phyloP scores from a whole-genome alignment of 2,797 vertebrate genomes.

The Hoplostethus atlanticus region DNA sequence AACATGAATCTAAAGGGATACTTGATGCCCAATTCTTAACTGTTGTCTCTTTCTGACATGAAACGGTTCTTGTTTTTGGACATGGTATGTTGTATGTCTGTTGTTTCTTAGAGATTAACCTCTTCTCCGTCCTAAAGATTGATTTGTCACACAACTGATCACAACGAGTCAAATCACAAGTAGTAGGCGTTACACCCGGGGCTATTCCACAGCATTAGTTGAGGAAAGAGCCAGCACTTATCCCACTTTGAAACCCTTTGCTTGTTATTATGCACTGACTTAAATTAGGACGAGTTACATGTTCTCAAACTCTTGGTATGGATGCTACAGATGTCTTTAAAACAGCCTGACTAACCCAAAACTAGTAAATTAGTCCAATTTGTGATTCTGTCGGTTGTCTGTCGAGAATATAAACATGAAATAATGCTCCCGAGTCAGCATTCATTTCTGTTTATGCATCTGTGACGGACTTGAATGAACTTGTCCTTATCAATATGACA shows the following conservation, averaged over 20 bases:
- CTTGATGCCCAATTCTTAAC: conserved; percentile 8
- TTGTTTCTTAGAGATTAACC: conserved; percentile 27
- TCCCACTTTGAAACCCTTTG: conserved; percentile 58
- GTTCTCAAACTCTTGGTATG: conserved; percentile 48
- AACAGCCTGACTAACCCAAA: conserved; percentile 70
- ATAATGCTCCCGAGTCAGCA: conserved; percentile 63
- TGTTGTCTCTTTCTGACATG: conserved; percentile 1
- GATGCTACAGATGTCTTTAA: conserved; percentile 69
- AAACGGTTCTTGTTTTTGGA: conserved; percentile 17
- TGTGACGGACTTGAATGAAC: conserved; percentile 74
- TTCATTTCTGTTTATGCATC: conserved; percentile 73
- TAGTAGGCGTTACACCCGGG: neutral
- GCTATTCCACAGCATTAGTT: conserved; percentile 4
- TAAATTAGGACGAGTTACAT: conserved; percentile 49
- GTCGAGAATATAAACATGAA: conserved; percentile 62
- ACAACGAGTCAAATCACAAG: conserved; percentile 12
- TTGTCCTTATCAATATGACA: conserved; percentile 79
- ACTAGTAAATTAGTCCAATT: conserved; percentile 68
- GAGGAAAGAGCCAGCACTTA: conserved; percentile 14
- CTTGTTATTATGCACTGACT: conserved; percentile 91
- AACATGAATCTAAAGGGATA: neutral
- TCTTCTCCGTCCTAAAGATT: conserved; percentile 59
- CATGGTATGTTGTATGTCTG: conserved; percentile 4
- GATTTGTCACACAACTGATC: conserved; percentile 20
- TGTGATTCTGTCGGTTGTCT: conserved; percentile 66